These are phyloP conservation scores for Eubucco bourcierii DNA, from an alignment of 2,113 vertebrate genomes.

Conservation along the genomic window DNA sequence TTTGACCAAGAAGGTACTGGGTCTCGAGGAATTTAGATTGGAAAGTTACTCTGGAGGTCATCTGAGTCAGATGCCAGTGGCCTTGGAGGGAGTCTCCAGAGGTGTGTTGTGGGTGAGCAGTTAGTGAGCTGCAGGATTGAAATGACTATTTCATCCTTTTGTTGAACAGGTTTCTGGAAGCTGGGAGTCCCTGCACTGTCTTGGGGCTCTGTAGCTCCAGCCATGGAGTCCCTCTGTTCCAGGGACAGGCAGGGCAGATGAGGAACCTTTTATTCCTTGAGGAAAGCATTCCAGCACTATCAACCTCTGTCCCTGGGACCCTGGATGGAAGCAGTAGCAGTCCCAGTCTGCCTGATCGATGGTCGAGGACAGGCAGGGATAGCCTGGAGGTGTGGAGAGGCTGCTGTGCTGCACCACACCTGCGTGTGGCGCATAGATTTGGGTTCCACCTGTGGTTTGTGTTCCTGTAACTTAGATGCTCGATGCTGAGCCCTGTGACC, in stretches of 20 bases:
- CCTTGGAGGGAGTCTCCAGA: neutral
- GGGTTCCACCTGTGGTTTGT: neutral
- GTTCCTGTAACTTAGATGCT: rapidly evolving
- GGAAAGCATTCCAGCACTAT: neutral
- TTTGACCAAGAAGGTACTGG: neutral
- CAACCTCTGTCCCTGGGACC: neutral
- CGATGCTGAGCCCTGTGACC: neutral
- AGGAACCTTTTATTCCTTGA: neutral
- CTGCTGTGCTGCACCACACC: neutral
- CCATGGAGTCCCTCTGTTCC: neutral
- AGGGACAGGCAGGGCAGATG: neutral
- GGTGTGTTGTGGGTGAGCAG: neutral
- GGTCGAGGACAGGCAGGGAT: no score
- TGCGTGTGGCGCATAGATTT: no score
- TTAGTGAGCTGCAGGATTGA: neutral
- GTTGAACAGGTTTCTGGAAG: neutral
- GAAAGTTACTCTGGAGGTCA: neutral
- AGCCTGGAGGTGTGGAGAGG: neutral
- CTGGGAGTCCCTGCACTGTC: neutral
- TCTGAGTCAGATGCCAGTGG: neutral
- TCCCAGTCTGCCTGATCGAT: no score
- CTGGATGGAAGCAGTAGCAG: neutral
- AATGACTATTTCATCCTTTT: neutral
- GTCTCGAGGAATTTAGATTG: neutral
- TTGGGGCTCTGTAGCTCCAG: neutral